Evolutionary conservation across 2,888 invertebrate species (phyloP).

Genomic region (Aspidiotus rigidus): DNA sequence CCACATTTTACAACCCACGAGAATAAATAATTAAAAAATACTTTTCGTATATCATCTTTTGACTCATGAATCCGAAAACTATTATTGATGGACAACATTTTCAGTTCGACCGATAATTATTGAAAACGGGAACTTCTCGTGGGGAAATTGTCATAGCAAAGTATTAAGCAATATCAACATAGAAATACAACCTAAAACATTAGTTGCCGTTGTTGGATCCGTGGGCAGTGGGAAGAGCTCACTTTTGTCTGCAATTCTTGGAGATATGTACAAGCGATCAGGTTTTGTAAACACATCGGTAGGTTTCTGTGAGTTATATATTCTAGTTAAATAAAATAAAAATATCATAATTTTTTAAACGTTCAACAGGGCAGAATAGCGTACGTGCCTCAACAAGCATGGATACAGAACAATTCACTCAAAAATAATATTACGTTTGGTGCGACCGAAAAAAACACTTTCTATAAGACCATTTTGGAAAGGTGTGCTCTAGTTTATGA

Average conservation of each 20-base stretch:
- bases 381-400: constrained; percentile 90
- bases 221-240: constrained; percentile 87
- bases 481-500: constrained; percentile 87
- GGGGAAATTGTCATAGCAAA: constrained; percentile 58
- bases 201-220: constrained; percentile 78
- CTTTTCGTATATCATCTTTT: too few relatives aligned
- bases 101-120: constrained; percentile 69
- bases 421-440: constrained; percentile 91
- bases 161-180: constrained; percentile 67
- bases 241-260: constrained; percentile 71
- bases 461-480: constrained; percentile 71
- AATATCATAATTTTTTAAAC: constrained; percentile 12
- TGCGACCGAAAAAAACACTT: constrained; percentile 55
- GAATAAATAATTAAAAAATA: too few relatives aligned
- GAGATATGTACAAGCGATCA: constrained; percentile 79
- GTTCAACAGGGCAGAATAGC: constrained; percentile 52
- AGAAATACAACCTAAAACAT: constrained; percentile 54
- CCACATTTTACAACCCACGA: too few relatives aligned
- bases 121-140: constrained; percentile 78
- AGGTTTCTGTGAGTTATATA: neutral
- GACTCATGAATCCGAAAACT: too few relatives aligned
- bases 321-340: neutral
- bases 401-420: constrained; percentile 94
- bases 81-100: too few relatives aligned
- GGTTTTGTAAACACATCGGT: constrained; percentile 67